These are phyloP conservation scores for Tachysurus vachellii DNA, from an alignment of 2,113 vertebrate genomes.

Conservation along the genomic window DNA sequence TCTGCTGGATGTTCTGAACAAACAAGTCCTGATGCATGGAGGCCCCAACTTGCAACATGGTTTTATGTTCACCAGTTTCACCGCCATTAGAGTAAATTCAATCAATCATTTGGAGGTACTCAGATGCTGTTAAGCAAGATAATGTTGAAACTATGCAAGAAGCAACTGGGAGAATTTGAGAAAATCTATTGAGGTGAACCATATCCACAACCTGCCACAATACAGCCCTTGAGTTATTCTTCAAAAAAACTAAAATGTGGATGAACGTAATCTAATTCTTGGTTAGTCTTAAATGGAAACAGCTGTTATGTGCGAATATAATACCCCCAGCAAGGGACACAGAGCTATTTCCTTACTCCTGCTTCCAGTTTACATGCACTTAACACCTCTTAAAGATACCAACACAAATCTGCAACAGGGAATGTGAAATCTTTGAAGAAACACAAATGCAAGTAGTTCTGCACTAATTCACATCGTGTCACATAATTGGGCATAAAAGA, in stretches of 20 bases:
- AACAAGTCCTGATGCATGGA: too few species aligned
- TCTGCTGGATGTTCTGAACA: too few species aligned
- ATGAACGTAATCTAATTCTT: not conserved
- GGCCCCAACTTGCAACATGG: too few species aligned
- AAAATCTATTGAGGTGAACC: not conserved
- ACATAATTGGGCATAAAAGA: not conserved
- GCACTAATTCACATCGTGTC: not conserved
- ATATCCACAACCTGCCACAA: not conserved
- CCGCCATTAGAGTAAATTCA: not conserved
- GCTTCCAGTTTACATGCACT: conserved; percentile 48
- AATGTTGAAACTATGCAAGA: not conserved
- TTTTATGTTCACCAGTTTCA: not conserved
- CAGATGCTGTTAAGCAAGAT: not conserved
- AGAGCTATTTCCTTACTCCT: conserved; percentile 32
- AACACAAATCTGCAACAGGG: not conserved
- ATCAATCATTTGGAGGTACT: not conserved
- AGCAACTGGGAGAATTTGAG: not conserved
- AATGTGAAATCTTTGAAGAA: not conserved
- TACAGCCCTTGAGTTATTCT: not conserved
- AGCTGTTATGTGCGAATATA: not conserved
- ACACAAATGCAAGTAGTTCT: not conserved
- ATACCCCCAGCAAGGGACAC: not conserved
- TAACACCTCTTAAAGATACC: conserved; percentile 19
- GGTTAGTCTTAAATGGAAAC: conserved; percentile 8
- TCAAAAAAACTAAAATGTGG: not conserved